Evolutionary conservation across 2,888 invertebrate genomes (phyloP).

Genomic region (Leptogaster cylindrica): DNA sequence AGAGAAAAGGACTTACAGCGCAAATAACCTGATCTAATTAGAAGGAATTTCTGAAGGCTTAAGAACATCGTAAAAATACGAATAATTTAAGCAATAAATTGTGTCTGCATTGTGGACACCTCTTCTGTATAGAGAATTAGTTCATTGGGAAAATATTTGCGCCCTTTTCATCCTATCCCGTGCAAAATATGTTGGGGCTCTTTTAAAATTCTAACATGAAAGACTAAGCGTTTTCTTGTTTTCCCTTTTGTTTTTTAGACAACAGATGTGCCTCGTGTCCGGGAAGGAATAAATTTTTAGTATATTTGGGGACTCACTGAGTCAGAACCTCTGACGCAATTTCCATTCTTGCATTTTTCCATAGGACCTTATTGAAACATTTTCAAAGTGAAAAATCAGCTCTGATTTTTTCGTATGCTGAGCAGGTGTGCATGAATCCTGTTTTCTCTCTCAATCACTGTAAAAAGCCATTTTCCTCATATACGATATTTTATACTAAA

Average conservation of each 20-base stretch:
- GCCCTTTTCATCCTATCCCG: background rate
- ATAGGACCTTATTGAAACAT: slow-evolving; percentile 16
- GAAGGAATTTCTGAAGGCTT: background rate
- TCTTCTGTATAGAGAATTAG: background rate
- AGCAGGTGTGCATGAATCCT: slow-evolving; percentile 18
- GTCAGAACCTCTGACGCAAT: slow-evolving; percentile 3
- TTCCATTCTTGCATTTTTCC: slow-evolving; percentile 10
- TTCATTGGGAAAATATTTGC: slow-evolving; percentile 1
- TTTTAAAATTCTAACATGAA: slow-evolving; percentile 7
- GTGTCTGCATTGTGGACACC: background rate
- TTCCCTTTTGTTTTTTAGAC: too few relatives aligned
- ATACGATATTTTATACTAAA: too few relatives aligned
- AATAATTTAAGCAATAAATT: slow-evolving; percentile 16
- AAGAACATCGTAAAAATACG: background rate
- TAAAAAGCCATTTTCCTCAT: too few relatives aligned
- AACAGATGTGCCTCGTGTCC: slow-evolving; percentile 3
- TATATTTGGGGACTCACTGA: slow-evolving; percentile 25
- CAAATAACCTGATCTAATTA: slow-evolving; percentile 28
- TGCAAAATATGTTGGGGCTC: background rate
- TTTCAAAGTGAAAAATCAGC: slow-evolving; percentile 31
- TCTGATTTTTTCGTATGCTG: slow-evolving; percentile 17
- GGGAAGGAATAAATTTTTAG: slow-evolving; percentile 32
- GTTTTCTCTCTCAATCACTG: background rate
- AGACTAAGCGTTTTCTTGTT: slow-evolving; percentile 38
- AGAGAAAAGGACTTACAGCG: slow-evolving; percentile 1